Evolutionary conservation across 1,140 invertebrate genomes (phyloP).

Genomic region (Dufourea novaeangliae): DNA sequence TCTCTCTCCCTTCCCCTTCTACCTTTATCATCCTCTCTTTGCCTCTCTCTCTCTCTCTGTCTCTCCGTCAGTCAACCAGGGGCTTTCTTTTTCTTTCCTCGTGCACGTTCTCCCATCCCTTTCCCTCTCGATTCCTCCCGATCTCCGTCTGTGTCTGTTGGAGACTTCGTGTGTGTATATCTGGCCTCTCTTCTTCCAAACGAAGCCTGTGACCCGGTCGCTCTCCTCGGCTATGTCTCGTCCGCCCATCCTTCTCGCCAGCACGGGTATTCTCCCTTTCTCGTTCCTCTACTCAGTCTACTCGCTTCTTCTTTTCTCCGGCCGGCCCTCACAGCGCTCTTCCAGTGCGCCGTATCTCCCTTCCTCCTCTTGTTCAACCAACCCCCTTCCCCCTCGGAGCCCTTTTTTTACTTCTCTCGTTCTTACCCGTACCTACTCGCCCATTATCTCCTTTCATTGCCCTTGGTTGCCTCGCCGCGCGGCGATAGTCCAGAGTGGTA

Average conservation of each 20-base stretch:
- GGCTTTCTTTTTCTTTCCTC: slow-evolving; percentile 19
- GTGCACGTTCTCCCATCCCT: slow-evolving; percentile 36
- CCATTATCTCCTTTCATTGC: slow-evolving; percentile 74
- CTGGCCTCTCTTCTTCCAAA: slow-evolving; percentile 34
- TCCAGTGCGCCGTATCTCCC: not conserved
- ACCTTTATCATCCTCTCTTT: slow-evolving; percentile 15
- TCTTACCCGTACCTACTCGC: slow-evolving; percentile 63
- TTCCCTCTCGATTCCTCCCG: slow-evolving; percentile 32
- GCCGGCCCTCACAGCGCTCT: slow-evolving; percentile 28
- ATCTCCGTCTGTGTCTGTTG: not conserved
- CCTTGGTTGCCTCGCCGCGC: slow-evolving; percentile 65
- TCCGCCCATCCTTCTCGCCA: slow-evolving; percentile 60
- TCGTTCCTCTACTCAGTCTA: slow-evolving; percentile 31
- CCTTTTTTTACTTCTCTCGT: slow-evolving; percentile 62
- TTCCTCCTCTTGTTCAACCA: slow-evolving; percentile 51
- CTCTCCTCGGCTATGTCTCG: slow-evolving; percentile 21
- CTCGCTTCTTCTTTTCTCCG: slow-evolving; percentile 30
- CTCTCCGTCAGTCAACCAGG: not conserved
- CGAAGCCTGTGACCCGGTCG: slow-evolving; percentile 2
- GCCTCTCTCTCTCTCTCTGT: slow-evolving; percentile 30
- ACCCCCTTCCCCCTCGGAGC: slow-evolving; percentile 50
- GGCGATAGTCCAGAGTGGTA: slow-evolving; percentile 47
- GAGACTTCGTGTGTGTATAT: not conserved
- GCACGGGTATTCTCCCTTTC: slow-evolving; percentile 49
- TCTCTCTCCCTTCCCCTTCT: slow-evolving; percentile 22